These are phyloP conservation scores for Muscidifurax raptorellus DNA, from an alignment of 1,140 invertebrate genomes.

Conservation along the genomic window DNA sequence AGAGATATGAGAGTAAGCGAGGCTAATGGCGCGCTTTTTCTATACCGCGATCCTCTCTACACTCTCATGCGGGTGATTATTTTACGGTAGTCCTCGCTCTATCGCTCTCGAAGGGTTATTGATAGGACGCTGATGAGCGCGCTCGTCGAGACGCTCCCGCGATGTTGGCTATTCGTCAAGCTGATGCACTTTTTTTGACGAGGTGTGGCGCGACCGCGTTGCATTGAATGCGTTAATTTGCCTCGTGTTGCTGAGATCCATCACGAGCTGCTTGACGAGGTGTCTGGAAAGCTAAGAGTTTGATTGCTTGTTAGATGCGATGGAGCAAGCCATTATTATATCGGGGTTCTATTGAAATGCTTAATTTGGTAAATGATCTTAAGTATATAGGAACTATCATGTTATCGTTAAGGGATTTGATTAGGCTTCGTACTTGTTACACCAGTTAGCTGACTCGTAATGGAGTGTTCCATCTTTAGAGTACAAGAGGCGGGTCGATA, in stretches of 20 bases:
- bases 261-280: neutral
- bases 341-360: neutral
- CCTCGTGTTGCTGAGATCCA: neutral
- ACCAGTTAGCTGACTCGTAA: neutral
- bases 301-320: neutral
- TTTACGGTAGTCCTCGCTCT: neutral
- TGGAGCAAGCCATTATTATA: neutral
- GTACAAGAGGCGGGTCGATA: neutral
- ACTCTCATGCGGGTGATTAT: neutral
- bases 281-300: neutral
- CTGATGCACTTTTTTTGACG: neutral
- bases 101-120: neutral
- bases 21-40: conserved; percentile 45
- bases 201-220: neutral
- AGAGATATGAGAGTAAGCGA: neutral
- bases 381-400: neutral
- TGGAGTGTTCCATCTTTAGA: neutral
- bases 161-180: conserved; percentile 19
- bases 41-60: neutral
- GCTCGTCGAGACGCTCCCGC: neutral
- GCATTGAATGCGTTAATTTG: neutral
- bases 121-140: neutral
- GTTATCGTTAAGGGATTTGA: neutral
- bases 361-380: neutral
- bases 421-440: neutral